A percentile compares a stretch with the other conserved stretches of the same genome.
phyloP scores from a whole-genome alignment of 2,888 invertebrate species.

The Ochropacha duplaris region DNA sequence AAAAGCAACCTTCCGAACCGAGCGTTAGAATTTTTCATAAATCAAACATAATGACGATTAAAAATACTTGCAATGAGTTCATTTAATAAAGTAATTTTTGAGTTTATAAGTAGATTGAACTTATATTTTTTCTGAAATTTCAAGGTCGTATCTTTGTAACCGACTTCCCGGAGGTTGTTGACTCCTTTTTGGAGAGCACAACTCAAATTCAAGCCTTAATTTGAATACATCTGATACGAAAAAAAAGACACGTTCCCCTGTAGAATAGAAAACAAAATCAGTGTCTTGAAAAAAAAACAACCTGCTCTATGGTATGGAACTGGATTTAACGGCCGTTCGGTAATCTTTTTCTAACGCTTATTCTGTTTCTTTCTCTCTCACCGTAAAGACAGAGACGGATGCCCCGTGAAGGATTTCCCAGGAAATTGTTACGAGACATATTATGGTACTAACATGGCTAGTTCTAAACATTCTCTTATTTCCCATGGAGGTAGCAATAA shows the following conservation, averaged over 20 bases:
- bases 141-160: background rate
- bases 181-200: background rate
- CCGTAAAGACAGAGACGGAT: background rate
- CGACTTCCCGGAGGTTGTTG: background rate
- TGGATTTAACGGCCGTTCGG: slow-evolving; percentile 7
- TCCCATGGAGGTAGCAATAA: background rate
- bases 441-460: background rate
- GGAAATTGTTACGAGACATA: background rate
- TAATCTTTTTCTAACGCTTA: background rate
- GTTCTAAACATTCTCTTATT: background rate
- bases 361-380: background rate
- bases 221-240: slow-evolving; percentile 6
- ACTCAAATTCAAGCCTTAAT: background rate
- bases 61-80: no score
- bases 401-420: background rate
- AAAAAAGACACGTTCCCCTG: slow-evolving; percentile 5
- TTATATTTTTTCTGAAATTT: background rate
- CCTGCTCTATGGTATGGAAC: slow-evolving; percentile 8
- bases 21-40: no score
- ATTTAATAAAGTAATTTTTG: no score
- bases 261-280: slow-evolving; percentile 4
- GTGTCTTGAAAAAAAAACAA: slow-evolving; percentile 5
- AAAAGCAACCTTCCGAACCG: no score
- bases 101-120: no score
- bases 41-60: no score